Evolutionary conservation across 2,797 vertebrate genomes (phyloP), one percentile per base, ranked within the genome.

Genomic region (Arctocebus calabarensis): DNA sequence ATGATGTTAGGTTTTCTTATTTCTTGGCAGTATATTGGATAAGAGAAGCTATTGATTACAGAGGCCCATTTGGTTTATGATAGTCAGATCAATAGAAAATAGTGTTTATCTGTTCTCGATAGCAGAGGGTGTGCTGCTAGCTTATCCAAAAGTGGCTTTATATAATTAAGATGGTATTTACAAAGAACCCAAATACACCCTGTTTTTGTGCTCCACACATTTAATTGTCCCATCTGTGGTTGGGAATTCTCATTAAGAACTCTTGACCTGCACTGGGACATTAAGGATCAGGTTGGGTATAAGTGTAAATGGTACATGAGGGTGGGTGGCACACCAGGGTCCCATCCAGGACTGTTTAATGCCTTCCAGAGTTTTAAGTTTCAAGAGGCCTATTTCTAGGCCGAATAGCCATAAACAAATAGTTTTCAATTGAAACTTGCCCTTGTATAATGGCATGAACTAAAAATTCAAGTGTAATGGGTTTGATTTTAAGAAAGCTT

Each of bases 401-500:
- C 32, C 32, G n/a, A 77, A 55, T 1, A 66, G 73, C 62, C 59
- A 57, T 55, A 78, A 89, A 37, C 16, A 87, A 88, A 70, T 61
- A 17, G 20, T 59, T 66, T 92, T 73, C 74, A 78, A 94, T 14
- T 43, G 61, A 88, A 23, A n/a, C 6, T 77, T 94, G 84, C 55
- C 27, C 23, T 48, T 89, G 23, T 91, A 25, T 64, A 66, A 34
- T 92, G 64, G 20, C 62, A 59, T 32, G 27, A 87, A 59, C 23
- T 95, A 52, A 91, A 89, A 88, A 77, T 32, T 37, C 19, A 34
- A 77, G 20, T 84, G 6, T 68, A 82, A n/a, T 68, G 34, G 29
- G 14, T 84, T 90, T 91, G 88, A 73, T 62, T 66, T 83, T 62
- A 77, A 83, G 37, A 81, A 29, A 96, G 29, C 48, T 52, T 16